A percentile compares a stretch with the other conserved stretches of the same genome.
Evolutionary conservation across 2,888 invertebrate genomes (phyloP).

Genomic region (Coecobrya sp.): DNA sequence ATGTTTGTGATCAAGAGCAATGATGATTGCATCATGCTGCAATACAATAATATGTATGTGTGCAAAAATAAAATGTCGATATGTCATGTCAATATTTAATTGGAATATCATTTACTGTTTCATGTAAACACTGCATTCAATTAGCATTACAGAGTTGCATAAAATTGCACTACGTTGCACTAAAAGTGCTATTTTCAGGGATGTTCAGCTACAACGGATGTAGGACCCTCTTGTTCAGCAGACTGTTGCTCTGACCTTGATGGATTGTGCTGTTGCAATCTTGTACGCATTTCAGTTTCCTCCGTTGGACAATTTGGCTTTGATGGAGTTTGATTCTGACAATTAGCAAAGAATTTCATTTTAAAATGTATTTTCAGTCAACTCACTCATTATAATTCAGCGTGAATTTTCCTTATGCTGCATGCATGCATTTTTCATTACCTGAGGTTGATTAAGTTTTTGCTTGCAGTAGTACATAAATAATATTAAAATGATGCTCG

Average conservation of each 20-base stretch:
- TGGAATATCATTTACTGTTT: too few relatives aligned
- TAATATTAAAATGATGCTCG: slow-evolving; percentile 52
- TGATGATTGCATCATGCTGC: too few relatives aligned
- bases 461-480: slow-evolving; percentile 66
- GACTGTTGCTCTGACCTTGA: neutral
- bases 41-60: too few relatives aligned
- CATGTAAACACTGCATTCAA: too few relatives aligned
- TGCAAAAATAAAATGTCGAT: too few relatives aligned
- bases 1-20: too few relatives aligned
- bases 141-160: too few relatives aligned
- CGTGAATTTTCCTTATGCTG: too few relatives aligned
- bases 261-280: neutral
- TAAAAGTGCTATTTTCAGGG: neutral
- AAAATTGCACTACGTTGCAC: too few relatives aligned
- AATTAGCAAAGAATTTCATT: neutral
- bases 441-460: slow-evolving; percentile 52
- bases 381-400: too few relatives aligned
- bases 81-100: too few relatives aligned
- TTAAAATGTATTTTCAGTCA: neutral
- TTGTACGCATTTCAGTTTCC: slow-evolving; percentile 53
- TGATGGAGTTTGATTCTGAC: neutral
- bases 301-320: slow-evolving; percentile 24
- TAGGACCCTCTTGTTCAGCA: neutral
- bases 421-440: neutral
- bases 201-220: neutral